Percentiles rank a stretch among this genome's conserved stretches.
These are phyloP conservation scores for Thalassoma bifasciatum DNA, from an alignment of 2,113 vertebrate species.

Conservation along the genomic window DNA sequence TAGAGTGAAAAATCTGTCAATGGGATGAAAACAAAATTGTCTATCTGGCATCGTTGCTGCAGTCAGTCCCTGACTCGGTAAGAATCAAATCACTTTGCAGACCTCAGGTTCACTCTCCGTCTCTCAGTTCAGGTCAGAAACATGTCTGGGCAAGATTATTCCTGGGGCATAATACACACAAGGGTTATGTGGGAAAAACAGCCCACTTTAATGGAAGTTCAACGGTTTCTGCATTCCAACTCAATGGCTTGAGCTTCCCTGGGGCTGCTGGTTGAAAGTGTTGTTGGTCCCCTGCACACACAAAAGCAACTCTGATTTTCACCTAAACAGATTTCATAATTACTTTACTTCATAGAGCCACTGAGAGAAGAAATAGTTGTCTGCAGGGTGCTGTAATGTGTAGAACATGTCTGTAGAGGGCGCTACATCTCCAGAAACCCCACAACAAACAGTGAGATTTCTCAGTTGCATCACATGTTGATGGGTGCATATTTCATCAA, in stretches of 20 bases:
- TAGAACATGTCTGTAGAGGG: background rate
- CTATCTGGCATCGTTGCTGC: too few relatives aligned
- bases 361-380: background rate
- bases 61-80: too few relatives aligned
- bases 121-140: background rate
- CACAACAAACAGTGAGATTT: background rate
- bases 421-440: background rate
- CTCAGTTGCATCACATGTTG: too few relatives aligned
- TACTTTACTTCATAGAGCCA: background rate
- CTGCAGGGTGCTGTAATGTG: background rate
- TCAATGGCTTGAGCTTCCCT: background rate
- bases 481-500: background rate
- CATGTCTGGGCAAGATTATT: slow-evolving; percentile 28
- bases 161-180: background rate
- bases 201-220: background rate
- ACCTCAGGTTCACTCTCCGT: background rate
- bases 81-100: background rate
- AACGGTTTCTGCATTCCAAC: slow-evolving; percentile 6
- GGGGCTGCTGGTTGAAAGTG: background rate
- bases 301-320: background rate
- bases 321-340: too few relatives aligned
- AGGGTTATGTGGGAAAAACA: background rate
- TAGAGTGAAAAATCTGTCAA: too few relatives aligned
- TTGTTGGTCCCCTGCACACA: too few relatives aligned
- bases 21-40: too few relatives aligned